Conservation (phyloP, 1,140 invertebrate genomes). For the Thaumatotibia leucotreta region DNA sequence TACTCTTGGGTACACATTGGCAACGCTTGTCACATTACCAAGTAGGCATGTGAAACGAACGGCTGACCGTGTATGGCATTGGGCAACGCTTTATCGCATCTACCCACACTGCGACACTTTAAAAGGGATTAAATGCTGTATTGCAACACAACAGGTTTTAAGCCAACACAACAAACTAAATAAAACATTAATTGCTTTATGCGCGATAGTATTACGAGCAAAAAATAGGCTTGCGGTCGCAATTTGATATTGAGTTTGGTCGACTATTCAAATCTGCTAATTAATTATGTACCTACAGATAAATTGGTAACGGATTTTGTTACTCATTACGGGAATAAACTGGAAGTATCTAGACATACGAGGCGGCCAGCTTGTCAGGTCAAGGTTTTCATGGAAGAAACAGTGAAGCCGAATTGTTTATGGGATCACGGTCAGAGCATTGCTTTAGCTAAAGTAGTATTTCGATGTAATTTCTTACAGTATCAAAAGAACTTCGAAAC, state of each 20-base stretch:
- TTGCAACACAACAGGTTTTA: conserved; percentile 32
- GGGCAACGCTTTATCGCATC: conserved; percentile 44
- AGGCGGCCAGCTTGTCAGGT: neutral
- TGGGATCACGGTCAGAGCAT: neutral
- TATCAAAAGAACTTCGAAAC: conserved; percentile 16
- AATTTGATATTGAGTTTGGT: neutral
- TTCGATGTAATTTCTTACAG: conserved; percentile 23
- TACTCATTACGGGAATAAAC: neutral
- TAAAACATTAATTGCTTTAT: neutral
- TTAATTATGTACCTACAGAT: neutral
- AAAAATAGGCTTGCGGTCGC: neutral
- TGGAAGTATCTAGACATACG: neutral
- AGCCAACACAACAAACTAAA: conserved; percentile 1
- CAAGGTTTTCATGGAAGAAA: neutral
- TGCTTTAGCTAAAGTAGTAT: too few species aligned
- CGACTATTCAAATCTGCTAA: neutral
- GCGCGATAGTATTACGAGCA: neutral
- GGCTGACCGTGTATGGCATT: conserved; percentile 44
- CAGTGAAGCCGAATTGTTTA: neutral
- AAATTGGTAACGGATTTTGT: neutral
- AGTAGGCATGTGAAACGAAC: conserved; percentile 30
- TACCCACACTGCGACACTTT: conserved; percentile 39
- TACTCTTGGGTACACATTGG: too few species aligned
- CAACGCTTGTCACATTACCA: too few species aligned
- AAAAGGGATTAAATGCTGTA: conserved; percentile 38